A percentile compares a stretch with the other conserved stretches of the same genome.
Evolutionary conservation across 2,888 invertebrate genomes (phyloP).

Genomic region (Auanema freiburgensis): DNA sequence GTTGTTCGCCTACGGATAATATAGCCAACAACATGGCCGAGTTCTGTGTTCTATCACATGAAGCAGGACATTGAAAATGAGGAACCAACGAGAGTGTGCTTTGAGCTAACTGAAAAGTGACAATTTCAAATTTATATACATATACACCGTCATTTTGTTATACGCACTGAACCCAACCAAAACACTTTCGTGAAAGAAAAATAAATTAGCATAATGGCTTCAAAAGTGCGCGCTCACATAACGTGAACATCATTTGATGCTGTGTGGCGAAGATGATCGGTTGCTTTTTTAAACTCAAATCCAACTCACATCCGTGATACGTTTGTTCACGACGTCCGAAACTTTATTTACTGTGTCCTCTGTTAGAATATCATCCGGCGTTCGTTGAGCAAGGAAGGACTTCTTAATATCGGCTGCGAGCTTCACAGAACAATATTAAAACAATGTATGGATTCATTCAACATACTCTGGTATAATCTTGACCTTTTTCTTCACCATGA

Average conservation of each 20-base stretch:
- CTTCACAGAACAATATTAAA: not conserved
- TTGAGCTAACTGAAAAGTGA: constrained; percentile 11
- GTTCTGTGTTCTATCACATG: constrained; percentile 44
- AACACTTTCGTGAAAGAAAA: not conserved
- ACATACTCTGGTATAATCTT: constrained; percentile 25
- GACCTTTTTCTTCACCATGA: constrained; percentile 32
- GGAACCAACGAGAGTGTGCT: constrained; percentile 33
- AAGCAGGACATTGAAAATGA: constrained; percentile 51
- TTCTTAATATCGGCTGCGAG: not conserved
- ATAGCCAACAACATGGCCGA: not conserved
- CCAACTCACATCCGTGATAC: constrained; percentile 20
- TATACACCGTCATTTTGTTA: too few relatives aligned
- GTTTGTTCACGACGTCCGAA: constrained; percentile 22
- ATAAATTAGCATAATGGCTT: not conserved
- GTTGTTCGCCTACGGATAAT: constrained; percentile 11
- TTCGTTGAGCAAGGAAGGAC: constrained; percentile 4
- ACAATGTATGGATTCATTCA: not conserved
- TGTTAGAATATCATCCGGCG: constrained; percentile 3
- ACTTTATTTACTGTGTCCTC: constrained; percentile 15
- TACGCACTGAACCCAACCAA: too few relatives aligned
- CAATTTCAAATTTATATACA: not conserved
- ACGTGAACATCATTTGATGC: not conserved
- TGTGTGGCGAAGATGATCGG: not conserved
- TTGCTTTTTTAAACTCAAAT: not conserved
- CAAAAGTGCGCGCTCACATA: not conserved